Evolutionary conservation across 2,888 invertebrate genomes (phyloP).

Genomic region (Drosophila mimica): DNA sequence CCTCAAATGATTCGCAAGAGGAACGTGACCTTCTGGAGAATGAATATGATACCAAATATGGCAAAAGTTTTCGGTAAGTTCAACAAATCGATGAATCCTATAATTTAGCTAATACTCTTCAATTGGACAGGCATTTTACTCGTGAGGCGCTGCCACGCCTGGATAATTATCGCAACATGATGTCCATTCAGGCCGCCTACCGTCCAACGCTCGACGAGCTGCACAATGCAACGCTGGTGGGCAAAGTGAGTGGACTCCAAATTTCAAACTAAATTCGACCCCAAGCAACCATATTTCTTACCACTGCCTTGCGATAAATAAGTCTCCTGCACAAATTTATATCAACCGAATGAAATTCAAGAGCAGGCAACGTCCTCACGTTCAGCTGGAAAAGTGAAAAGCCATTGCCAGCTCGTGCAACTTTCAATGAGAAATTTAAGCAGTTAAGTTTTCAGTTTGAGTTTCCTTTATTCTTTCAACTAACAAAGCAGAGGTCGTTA

Average conservation of each 20-base stretch:
- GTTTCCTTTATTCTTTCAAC: background rate
- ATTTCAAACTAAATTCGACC: background rate
- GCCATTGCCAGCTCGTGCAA: slow-evolving; percentile 1
- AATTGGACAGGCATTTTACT: slow-evolving; percentile 89
- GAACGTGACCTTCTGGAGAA: slow-evolving; percentile 86
- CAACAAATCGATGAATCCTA: background rate
- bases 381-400: slow-evolving; percentile 12
- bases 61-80: slow-evolving; percentile 90
- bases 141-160: slow-evolving; percentile 93
- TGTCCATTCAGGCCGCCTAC: slow-evolving; percentile 94
- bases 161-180: slow-evolving; percentile 95
- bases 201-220: slow-evolving; percentile 95
- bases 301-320: background rate
- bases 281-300: slow-evolving; percentile 7
- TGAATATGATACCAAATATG: slow-evolving; percentile 89
- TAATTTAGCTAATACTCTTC: background rate
- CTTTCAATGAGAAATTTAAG: slow-evolving; percentile 6
- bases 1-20: slow-evolving; percentile 85
- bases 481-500: slow-evolving; percentile 48
- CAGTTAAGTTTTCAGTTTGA: slow-evolving; percentile 13
- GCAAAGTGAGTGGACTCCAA: slow-evolving; percentile 88
- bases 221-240: slow-evolving; percentile 92
- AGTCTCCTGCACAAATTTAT: slow-evolving; percentile 9
- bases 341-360: slow-evolving; percentile 8
- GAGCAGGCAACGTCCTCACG: slow-evolving; percentile 20